Evolutionary conservation across 2,888 invertebrate species (phyloP).

Genomic region (Cephus spinipes): DNA sequence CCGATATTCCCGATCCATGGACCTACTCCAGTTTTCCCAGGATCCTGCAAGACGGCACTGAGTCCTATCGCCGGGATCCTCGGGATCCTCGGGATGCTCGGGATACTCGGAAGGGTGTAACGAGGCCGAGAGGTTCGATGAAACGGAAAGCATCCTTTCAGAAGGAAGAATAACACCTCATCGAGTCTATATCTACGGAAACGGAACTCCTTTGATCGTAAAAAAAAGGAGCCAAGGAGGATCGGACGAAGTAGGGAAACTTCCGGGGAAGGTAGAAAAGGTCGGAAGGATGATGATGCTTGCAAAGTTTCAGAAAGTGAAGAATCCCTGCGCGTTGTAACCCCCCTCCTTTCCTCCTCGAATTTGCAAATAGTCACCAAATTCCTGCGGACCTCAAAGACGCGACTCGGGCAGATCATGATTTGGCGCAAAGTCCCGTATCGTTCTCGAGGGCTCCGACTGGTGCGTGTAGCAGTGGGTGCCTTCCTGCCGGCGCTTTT

Average conservation of each 20-base stretch:
- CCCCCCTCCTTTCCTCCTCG: too few relatives aligned
- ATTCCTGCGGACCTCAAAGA: too few relatives aligned
- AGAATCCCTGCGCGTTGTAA: background rate
- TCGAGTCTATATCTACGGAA: background rate
- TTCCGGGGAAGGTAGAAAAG: background rate
- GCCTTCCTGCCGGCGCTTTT: too few relatives aligned
- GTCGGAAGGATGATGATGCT: background rate
- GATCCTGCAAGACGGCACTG: background rate
- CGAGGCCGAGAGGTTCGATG: background rate
- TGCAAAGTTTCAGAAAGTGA: background rate
- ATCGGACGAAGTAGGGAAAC: background rate
- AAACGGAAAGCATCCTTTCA: conserved; percentile 3
- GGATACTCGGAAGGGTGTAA: background rate
- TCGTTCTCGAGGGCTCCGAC: too few relatives aligned
- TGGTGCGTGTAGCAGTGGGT: too few relatives aligned
- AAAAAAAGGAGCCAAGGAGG: background rate
- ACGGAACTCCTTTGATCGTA: background rate
- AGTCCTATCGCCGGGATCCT: too few relatives aligned
- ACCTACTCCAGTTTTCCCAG: background rate
- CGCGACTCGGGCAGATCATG: too few relatives aligned
- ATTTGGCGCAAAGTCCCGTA: too few relatives aligned
- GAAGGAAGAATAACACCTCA: background rate
- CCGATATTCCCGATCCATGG: conserved; percentile 6
- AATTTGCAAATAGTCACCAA: too few relatives aligned
- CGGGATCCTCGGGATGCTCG: too few relatives aligned